Evolutionary conservation across 2,113 vertebrate species (phyloP), one percentile per base, ranked within the genome.

Genomic region (Cyprinus carpio): DNA sequence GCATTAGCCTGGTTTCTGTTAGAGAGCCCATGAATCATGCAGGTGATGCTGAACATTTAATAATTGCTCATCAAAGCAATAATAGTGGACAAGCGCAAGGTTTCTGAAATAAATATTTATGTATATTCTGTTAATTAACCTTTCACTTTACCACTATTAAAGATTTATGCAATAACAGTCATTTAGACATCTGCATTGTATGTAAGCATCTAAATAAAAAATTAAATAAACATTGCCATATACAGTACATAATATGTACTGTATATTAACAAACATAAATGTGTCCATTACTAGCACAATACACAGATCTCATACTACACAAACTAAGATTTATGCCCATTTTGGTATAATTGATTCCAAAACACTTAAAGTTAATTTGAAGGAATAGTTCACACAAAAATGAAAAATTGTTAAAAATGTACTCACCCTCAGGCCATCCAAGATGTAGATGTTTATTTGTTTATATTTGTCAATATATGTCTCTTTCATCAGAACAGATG

Each of bases 21-120:
- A 69, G 8, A 69, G 31, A 69, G 65, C 31, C 31, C 8, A 69
- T 69, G 31, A 69, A 18, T 69, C 31, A 69, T 69, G 31, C 18
- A 37, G 31, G 23, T 20, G 18, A 0, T 20, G 31, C 8, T 37
- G 31, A 37, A 37, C 18, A 69, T 69, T 69, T 69, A 23, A 69
- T 69, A 37, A 69, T 69, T 69, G 31, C 31, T 69, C 65, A 69
- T 69, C 18, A 37, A 37, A 37, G 29, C 31, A 2, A 37, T 37
- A 69, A 20, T 9, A 67, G 65, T 2, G 31, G 65, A 37, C 65
- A 69, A 37, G 65, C 4, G 29, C 65, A 69, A 69, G 29, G 29
- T 69, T 20, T 69, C 6, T 69, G 65, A 37, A 69, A 69, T 67
- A 67, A 67, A 67, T 69, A 34, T 69, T 20, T 69, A 67, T 34